A percentile compares a stretch with the other conserved stretches of the same genome.
Conservation (phyloP, 2,888 invertebrate species). For the Biston stratarius region DNA sequence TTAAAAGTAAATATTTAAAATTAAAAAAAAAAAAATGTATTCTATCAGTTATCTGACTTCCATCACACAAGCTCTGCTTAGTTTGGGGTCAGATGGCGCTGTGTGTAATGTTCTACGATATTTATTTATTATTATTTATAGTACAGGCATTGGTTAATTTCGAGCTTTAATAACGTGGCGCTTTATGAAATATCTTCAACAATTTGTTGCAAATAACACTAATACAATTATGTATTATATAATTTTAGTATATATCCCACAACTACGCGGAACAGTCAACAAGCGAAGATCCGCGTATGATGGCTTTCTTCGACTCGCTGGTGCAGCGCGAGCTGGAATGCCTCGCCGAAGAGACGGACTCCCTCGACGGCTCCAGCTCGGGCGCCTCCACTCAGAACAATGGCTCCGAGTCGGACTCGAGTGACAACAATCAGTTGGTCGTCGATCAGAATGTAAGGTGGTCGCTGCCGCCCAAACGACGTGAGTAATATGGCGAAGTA, state of each 20-base stretch:
- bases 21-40: too few relatives aligned
- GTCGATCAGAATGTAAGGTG: conserved; percentile 52
- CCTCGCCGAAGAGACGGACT: conserved; percentile 85
- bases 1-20: too few relatives aligned
- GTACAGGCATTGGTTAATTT: too few relatives aligned
- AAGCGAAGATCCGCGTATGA: conserved; percentile 96
- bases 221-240: background rate
- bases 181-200: too few relatives aligned
- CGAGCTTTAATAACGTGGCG: too few relatives aligned
- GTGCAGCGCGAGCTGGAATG: conserved; percentile 96
- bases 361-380: conserved; percentile 71
- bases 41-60: too few relatives aligned
- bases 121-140: too few relatives aligned
- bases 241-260: conserved; percentile 91
- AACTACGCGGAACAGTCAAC: conserved; percentile 96
- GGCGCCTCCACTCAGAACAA: conserved; percentile 57
- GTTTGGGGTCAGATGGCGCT: too few relatives aligned
- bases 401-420: conserved; percentile 64
- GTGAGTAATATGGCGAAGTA: conserved; percentile 49
- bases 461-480: conserved; percentile 71
- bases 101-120: too few relatives aligned
- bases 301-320: conserved; percentile 98
- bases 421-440: conserved; percentile 71
- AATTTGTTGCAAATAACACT: too few relatives aligned
- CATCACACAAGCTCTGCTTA: too few relatives aligned